Base-by-base conservation (phyloP, 2,888 invertebrate species). In the Scelioninae gen. 1 region DNA sequence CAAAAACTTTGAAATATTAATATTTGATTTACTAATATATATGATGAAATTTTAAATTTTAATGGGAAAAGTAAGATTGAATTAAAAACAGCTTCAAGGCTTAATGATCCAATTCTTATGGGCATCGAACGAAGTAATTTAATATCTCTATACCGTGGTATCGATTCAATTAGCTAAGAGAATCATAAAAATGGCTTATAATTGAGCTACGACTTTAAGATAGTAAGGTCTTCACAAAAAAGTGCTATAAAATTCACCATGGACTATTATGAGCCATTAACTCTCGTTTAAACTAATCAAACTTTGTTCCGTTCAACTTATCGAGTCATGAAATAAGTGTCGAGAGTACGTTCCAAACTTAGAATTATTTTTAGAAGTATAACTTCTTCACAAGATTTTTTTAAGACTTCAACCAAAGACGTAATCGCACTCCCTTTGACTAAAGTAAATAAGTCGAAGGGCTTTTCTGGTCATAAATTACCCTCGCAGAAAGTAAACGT, bases 101-200 rank as follows among this genome's bases (percentile, higher is more conserved):
- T 88, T 88, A 88, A 87, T 85, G 88, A 88, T 88, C 88, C 90
- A 85, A 86, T 79, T 79, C 80, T 79, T 63, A 79, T 87, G 84
- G 89, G 89, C 84, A 88, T 87, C 80, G 82, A 86, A 86, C 77
- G 49, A 76, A 86, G 87, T 90, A 89, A 91, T 90, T 90, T 86
- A 86, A 89, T 88, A 88, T 85, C 81, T 78, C 72, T 78, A 75
- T 80, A 23, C 62, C 77, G 63, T 84, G 66, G 76, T 86, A 88
- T 89, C 88, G 87, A 88, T 90, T 90, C 90, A 88, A 92, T 92
- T 90, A 90, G 88, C 88, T 88, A 87, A 91, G 81, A 87, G 89
- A 83, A 78, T 85, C 88, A 86, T 91, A 89, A 91, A 90, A 90
- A 86, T 88, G 85, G 63, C 77, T 71, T 65, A 38, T 81, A 81